Conservation (phyloP, 2,113 vertebrate species). For the Camelus dromedarius region DNA sequence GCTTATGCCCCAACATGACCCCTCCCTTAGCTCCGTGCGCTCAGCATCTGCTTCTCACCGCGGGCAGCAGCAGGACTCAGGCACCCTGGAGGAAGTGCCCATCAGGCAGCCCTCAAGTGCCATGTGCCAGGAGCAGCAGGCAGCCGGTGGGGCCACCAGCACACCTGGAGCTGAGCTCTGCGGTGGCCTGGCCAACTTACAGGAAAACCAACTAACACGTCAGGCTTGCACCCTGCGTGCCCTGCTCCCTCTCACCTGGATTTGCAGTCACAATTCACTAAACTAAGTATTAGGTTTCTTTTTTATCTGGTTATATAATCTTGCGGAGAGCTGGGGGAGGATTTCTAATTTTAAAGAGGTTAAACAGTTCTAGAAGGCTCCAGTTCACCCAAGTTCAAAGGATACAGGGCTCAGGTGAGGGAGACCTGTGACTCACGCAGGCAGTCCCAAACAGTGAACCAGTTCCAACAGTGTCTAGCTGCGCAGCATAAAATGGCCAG, state of each 20-base stretch:
- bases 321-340: neutral
- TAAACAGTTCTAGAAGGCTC: neutral
- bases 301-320: conserved; percentile 41
- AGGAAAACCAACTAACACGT: neutral
- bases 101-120: too few species aligned
- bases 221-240: neutral
- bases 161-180: neutral
- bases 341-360: conserved; percentile 47
- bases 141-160: neutral
- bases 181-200: neutral
- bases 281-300: conserved; percentile 20
- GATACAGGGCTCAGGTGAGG: neutral
- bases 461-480: neutral
- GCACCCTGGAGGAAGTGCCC: neutral
- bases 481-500: neutral
- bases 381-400: neutral
- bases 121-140: neutral
- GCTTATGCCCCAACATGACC: neutral
- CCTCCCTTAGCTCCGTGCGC: neutral
- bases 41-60: neutral
- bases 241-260: neutral
- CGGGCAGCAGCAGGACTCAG: neutral
- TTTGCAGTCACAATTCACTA: neutral
- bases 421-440: neutral
- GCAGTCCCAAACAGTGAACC: neutral